These are phyloP conservation scores for Allobates femoralis DNA, from an alignment of 2,797 vertebrate species.

Conservation along the genomic window DNA sequence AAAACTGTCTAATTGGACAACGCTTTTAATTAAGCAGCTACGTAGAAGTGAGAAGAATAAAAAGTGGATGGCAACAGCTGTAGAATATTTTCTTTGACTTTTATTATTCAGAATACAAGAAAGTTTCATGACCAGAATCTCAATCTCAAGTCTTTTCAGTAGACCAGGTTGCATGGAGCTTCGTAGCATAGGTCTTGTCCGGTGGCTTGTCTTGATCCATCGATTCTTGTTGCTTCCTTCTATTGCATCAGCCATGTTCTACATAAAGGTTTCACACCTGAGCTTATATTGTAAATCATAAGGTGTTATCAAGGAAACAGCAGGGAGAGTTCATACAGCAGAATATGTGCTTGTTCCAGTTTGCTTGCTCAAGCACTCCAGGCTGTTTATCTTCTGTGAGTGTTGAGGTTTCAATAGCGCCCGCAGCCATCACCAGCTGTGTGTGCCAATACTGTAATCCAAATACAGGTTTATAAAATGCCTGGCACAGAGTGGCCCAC, in stretches of 20 bases:
- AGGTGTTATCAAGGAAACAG: constrained; percentile 62
- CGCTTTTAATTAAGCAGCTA: no score
- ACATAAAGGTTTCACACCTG: constrained; percentile 22
- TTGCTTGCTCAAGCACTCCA: constrained; percentile 72
- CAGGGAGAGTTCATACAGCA: constrained; percentile 71
- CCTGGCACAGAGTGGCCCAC: constrained; percentile 69
- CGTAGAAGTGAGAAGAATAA: no score
- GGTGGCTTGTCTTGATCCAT: not conserved
- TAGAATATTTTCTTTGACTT: not conserved
- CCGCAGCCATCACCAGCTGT: constrained; percentile 71
- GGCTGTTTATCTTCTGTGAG: constrained; percentile 74
- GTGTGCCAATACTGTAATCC: constrained; percentile 76
- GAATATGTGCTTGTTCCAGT: constrained; percentile 72
- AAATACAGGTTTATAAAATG: constrained; percentile 70
- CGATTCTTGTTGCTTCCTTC: not conserved
- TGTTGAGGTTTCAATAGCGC: constrained; percentile 77
- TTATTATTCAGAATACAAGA: not conserved
- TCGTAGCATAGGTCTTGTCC: not conserved
- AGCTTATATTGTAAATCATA: not conserved
- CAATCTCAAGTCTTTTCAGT: not conserved
- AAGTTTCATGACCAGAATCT: not conserved
- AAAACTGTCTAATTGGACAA: no score
- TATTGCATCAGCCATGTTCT: not conserved
- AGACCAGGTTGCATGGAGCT: not conserved
- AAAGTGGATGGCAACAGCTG: not conserved